phyloP scores from a whole-genome alignment of 92 coral and sea anemone species.

The Porites evermanni region DNA sequence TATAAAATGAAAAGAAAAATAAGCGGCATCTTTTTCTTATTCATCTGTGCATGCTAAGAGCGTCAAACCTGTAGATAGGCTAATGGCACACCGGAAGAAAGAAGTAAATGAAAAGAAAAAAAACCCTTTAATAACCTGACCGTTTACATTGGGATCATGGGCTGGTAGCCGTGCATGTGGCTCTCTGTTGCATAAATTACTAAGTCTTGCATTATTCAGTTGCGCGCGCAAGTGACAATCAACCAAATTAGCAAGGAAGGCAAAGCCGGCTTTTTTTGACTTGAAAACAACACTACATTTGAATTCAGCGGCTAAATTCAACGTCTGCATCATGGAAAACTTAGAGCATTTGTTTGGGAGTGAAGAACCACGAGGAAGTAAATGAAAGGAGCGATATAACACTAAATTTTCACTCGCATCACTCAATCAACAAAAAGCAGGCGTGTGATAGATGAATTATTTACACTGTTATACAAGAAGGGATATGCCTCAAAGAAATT shows the following conservation, averaged over 20 bases:
- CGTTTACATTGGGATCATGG: too few species aligned
- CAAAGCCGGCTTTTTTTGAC: too few species aligned
- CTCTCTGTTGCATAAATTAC: too few species aligned
- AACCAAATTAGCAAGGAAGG: too few species aligned
- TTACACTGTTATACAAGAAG: constrained; percentile 5
- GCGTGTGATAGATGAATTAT: background rate
- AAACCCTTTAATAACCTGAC: too few species aligned
- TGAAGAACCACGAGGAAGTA: background rate
- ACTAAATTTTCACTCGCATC: background rate
- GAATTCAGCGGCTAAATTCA: background rate
- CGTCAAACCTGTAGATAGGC: too few species aligned
- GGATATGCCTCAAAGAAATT: background rate
- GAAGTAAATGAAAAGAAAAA: too few species aligned
- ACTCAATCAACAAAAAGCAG: constrained; percentile 2
- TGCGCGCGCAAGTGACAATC: background rate
- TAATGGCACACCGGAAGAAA: too few species aligned
- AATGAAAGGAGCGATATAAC: background rate
- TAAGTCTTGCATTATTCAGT: background rate
- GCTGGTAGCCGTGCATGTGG: too few species aligned
- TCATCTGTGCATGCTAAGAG: too few species aligned
- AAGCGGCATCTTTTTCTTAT: too few species aligned
- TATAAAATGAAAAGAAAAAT: too few species aligned
- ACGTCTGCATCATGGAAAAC: background rate
- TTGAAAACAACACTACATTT: background rate
- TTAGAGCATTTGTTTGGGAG: background rate